Evolutionary conservation across 2,113 vertebrate genomes (phyloP), one percentile per base, ranked within the genome.

Genomic region (Lagopus muta): DNA sequence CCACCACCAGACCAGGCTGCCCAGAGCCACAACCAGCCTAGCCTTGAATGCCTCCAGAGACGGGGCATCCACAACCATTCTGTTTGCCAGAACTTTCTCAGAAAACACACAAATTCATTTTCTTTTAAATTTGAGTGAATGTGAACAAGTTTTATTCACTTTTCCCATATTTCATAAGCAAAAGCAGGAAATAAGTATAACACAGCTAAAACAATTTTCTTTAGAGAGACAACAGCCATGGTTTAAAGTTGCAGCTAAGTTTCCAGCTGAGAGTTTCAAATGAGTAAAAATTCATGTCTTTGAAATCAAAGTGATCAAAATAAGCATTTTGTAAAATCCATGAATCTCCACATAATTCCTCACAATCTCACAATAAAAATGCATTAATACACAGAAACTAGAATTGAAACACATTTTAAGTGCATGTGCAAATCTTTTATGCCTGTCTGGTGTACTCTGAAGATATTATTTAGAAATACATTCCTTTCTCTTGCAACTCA

Each of bases 391-490:
- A 4, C 11, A 69, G 65, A 47, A 79, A 85, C 66, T 38, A 77
- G 45, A 80, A 82, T 78, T 65, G 21, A 91, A 87, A 72, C 30
- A 10, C 4, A 62, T 66, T 93, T 93, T 38, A 69, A 48, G 70
- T 66, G 24, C 43, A 65, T 43, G 69, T 83, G 40, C 47, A 85
- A 90, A 79, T 75, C 27, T 94, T 70, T 88, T 65, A 89, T 1
- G 5, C 25, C 85, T 74, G 11, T 43, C 24, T 67, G 72, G 21
- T 70, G 50, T 48, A 75, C 75, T 92, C 84, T 52, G 82, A 86
- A 73, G 16, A 48, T 70, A 77, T 73, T 71, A 86, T 74, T 96
- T 61, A 76, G 55, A 89, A 93, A 94, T 55, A 67, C 7, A 76
- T 66, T 87, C 88, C 20, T 83, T 67, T 89, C 62, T 48, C 80